phyloP scores from a whole-genome alignment of 1,140 invertebrate genomes.

The Dendrolimus kikuchii region DNA sequence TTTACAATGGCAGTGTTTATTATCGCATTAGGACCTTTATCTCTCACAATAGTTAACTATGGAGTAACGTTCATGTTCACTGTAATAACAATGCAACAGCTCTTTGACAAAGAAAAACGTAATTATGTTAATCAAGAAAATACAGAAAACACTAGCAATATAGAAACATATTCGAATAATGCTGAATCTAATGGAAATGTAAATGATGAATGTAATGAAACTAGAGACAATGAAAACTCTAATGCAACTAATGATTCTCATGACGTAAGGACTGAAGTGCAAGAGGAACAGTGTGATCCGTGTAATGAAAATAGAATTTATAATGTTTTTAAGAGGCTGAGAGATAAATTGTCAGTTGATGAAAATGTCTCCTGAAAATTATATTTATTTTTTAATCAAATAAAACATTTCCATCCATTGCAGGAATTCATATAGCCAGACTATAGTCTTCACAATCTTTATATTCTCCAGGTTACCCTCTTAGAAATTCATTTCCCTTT shows the following conservation, averaged over 20 bases:
- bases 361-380: conserved; percentile 5
- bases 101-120: conserved; percentile 34
- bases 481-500: no score
- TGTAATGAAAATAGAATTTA: conserved; percentile 52
- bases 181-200: conserved; percentile 6
- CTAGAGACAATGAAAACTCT: conserved; percentile 6
- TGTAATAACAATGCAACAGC: conserved; percentile 72
- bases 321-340: conserved; percentile 43
- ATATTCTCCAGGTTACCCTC: no score
- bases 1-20: conserved; percentile 67
- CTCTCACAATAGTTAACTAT: conserved; percentile 73
- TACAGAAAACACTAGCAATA: neutral
- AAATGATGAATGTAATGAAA: conserved; percentile 2
- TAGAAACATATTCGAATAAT: conserved; percentile 8
- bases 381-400: no score
- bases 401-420: no score
- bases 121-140: neutral
- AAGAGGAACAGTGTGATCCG: conserved; percentile 30
- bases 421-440: no score
- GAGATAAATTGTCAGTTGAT: conserved; percentile 44
- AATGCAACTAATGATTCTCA: conserved; percentile 4
- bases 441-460: no score
- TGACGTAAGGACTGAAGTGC: conserved; percentile 5
- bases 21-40: conserved; percentile 72
- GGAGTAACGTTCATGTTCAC: conserved; percentile 69